Percentiles rank a stretch among this genome's conserved stretches.
phyloP scores from a whole-genome alignment of 2,888 invertebrate species.

The Acanthosoma haemorrhoidale region DNA sequence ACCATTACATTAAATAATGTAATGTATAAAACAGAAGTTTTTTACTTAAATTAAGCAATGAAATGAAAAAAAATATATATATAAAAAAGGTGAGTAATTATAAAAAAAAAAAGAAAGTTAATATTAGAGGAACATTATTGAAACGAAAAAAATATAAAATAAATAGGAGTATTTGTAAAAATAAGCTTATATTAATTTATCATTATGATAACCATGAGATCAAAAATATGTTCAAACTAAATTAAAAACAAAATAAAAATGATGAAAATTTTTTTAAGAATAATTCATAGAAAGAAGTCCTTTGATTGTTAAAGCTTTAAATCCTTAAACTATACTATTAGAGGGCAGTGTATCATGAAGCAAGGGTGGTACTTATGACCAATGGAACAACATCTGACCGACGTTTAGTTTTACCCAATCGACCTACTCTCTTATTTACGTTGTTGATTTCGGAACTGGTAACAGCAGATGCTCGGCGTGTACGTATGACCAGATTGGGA shows the following conservation, averaged over 20 bases:
- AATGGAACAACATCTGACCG: constrained; percentile 39
- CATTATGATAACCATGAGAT: constrained; percentile 5
- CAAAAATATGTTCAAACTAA: neutral
- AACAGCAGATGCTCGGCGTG: constrained; percentile 43
- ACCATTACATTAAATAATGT: neutral
- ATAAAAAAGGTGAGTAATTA: neutral
- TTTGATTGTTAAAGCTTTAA: constrained; percentile 8
- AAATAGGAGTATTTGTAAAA: constrained; percentile 18
- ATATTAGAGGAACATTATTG: constrained; percentile 10
- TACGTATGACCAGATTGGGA: constrained; percentile 43
- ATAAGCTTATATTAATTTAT: neutral
- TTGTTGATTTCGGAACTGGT: constrained; percentile 31
- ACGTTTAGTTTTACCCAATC: constrained; percentile 38
- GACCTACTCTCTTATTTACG: constrained; percentile 35
- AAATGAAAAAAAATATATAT: too few species aligned
- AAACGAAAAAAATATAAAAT: neutral
- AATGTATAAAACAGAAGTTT: neutral
- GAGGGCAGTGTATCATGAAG: constrained; percentile 20
- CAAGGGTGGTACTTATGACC: neutral
- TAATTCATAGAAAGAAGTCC: neutral
- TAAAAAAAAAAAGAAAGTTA: neutral
- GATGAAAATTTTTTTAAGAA: neutral
- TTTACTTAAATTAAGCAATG: neutral
- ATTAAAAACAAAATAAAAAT: neutral
- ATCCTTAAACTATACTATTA: neutral